Conservation (phyloP, 2,797 vertebrate genomes). For the Masticophis lateralis region DNA sequence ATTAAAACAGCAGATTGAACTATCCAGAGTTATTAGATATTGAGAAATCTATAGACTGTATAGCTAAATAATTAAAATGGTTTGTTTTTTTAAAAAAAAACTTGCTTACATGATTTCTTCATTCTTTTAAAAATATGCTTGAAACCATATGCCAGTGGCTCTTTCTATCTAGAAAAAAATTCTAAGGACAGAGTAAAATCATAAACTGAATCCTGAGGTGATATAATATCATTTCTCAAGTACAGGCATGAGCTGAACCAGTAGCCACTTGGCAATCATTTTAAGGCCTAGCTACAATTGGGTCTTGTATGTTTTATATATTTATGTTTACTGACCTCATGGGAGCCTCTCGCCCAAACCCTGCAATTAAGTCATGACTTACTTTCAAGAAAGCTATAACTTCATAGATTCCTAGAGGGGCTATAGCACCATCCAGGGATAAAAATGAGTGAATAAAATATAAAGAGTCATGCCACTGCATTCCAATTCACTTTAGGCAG, state of each 20-base stretch:
- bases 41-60: neutral
- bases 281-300: neutral
- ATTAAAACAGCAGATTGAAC: neutral
- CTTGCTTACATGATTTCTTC: neutral
- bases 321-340: neutral
- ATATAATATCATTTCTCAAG: neutral
- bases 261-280: neutral
- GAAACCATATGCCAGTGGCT: neutral
- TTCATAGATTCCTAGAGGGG: no score
- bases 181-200: neutral
- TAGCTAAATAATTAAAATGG: neutral
- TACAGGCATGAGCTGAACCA: conserved; percentile 14
- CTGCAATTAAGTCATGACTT: neutral
- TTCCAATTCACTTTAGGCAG: neutral
- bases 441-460: neutral
- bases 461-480: neutral
- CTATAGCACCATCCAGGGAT: neutral
- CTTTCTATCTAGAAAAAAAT: neutral
- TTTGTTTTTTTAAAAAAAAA: neutral
- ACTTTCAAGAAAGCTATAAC: neutral
- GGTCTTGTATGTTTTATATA: neutral
- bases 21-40: neutral
- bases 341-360: neutral
- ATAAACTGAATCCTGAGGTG: neutral
- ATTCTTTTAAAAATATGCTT: neutral